Evolutionary conservation across 2,797 vertebrate species (phyloP), one percentile per base, ranked within the genome.

Genomic region (Clangula hyemalis): DNA sequence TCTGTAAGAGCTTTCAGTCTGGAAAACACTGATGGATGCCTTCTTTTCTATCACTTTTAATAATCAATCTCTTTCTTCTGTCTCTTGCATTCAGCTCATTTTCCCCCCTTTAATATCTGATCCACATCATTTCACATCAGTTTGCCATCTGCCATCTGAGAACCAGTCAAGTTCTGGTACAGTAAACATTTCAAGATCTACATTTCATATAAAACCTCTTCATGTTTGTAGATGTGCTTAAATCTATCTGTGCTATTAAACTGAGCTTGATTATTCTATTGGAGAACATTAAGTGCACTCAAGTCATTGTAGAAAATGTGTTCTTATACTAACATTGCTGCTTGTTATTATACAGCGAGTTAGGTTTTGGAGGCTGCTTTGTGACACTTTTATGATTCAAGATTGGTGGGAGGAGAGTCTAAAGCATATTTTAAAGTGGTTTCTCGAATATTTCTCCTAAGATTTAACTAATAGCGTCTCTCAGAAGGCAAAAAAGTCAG

Each of bases 71-170:
- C 87, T 97, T 94, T 98, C 97, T 97, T 97, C 96, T 97, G 93
- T 98, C 96, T 97, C 97, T 94, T 97, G 94, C 93, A 97, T 97
- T 97, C 95, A 97, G 97, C 97, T 97, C 95, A 96, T 97, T 97
- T 95, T 97, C 95, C 78, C 91, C 96, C 96, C 90, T 96, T 97
- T 98, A 94, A 94, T 98, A 68, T 97, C 96, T 96, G 97, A 93
- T 95, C 96, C 95, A 97, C 97, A 98, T 96, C 97, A 98, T 98
- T 97, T 98, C 97, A 95, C 97, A 97, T 97, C 97, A 96, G 91
- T 97, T 97, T 97, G 95, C 96, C 97, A 96, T 97, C 97, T 97
- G 96, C 96, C 97, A 97, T 96, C 95, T 74, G 96, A 97, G 97
- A 97, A 95, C 95, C 97, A 97, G 97, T 97, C 96, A 87, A 96